These are phyloP conservation scores for Smittia aterrima DNA, from an alignment of 2,888 invertebrate species.

Conservation along the genomic window DNA sequence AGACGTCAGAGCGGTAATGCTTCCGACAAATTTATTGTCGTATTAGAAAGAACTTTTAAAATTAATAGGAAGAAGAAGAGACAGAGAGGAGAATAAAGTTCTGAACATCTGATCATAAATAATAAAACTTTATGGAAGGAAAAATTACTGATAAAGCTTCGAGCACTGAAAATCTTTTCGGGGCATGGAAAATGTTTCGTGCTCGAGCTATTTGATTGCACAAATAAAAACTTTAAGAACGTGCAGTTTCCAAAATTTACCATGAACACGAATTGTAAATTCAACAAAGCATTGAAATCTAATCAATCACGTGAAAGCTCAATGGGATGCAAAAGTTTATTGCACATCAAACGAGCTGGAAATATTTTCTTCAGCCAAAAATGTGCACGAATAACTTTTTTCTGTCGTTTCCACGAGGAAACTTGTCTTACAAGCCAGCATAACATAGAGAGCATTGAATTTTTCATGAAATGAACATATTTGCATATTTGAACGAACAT, in stretches of 20 bases:
- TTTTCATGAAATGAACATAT: not conserved
- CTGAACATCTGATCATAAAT: not conserved
- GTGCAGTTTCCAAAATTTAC: not conserved
- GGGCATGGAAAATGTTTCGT: not conserved
- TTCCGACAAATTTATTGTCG: no score
- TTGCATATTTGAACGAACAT: not conserved
- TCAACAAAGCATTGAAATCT: not conserved
- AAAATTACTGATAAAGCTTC: not conserved
- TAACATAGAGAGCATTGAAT: not conserved
- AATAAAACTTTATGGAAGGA: not conserved
- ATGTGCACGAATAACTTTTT: not conserved
- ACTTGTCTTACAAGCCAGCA: conserved; percentile 5
- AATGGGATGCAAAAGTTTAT: not conserved
- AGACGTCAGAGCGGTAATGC: no score
- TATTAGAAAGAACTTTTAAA: no score
- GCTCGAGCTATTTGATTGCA: not conserved
- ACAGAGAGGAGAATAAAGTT: not conserved
- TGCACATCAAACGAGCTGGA: not conserved
- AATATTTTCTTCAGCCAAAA: not conserved
- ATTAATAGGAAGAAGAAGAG: not conserved
- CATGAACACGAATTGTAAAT: not conserved
- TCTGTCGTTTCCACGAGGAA: not conserved
- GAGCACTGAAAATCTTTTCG: not conserved
- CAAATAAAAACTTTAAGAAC: not conserved
- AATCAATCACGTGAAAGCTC: conserved; percentile 12